Percentiles rank a stretch among this genome's conserved stretches.
phyloP scores from a whole-genome alignment of 2,888 invertebrate species.

The Diarsia brunnea region DNA sequence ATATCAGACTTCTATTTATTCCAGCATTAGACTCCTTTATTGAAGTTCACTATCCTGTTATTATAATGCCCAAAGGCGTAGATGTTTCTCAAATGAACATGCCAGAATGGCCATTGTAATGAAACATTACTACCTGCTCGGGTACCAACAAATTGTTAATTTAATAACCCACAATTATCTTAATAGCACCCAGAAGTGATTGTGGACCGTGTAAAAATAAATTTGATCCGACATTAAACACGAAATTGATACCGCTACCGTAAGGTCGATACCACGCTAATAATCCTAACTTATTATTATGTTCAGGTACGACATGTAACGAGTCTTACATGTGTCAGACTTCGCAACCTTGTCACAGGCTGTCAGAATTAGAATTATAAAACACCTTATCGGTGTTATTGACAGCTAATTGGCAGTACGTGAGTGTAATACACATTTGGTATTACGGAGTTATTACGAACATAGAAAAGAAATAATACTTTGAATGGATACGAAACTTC shows the following conservation, averaged over 20 bases:
- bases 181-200: conserved; percentile 60
- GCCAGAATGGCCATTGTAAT: conserved; percentile 11
- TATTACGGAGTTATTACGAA: conserved; percentile 1
- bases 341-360: conserved; percentile 51
- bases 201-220: conserved; percentile 57
- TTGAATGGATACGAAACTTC: neutral
- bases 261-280: conserved; percentile 56
- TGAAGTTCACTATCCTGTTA: neutral
- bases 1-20: neutral
- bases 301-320: conserved; percentile 30
- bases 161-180: conserved; percentile 59
- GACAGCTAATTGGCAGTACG: conserved; percentile 66
- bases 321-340: conserved; percentile 40
- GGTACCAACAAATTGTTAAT: conserved; percentile 41
- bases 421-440: conserved; percentile 47
- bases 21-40: neutral
- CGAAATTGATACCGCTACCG: conserved; percentile 49
- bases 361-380: conserved; percentile 66
- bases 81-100: conserved; percentile 13
- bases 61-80: neutral
- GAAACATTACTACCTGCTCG: conserved; percentile 29
- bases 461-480: conserved; percentile 7
- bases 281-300: conserved; percentile 54
- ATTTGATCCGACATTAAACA: conserved; percentile 55
- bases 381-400: conserved; percentile 67